A percentile compares a stretch with the other conserved stretches of the same genome.
Conservation (phyloP, 35 echinoderm and acorn worm species). For the Anneissia japonica region DNA sequence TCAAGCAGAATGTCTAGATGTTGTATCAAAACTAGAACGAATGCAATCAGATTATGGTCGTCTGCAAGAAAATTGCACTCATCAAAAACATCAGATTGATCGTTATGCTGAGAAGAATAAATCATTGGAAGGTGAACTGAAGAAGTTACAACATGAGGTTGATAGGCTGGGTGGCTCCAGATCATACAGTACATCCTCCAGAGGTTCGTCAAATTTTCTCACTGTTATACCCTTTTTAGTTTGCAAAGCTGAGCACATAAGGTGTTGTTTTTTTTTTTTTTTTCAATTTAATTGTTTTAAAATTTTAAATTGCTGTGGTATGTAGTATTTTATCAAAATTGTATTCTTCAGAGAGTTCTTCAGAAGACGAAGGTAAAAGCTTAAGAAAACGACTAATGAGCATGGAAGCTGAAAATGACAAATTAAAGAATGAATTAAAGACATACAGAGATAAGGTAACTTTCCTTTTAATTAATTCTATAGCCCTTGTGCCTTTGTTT, state of each 20-base stretch:
- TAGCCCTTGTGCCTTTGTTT: not conserved
- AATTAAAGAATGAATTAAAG: not conserved
- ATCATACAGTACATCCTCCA: not conserved
- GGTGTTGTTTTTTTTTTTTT: too few relatives aligned
- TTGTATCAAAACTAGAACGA: not conserved
- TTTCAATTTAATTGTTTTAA: too few relatives aligned
- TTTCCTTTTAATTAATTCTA: not conserved
- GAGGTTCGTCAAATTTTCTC: not conserved
- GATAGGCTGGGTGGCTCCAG: not conserved
- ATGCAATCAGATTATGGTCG: not conserved
- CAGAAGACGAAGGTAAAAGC: not conserved
- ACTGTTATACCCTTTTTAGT: too few relatives aligned
- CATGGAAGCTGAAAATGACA: not conserved
- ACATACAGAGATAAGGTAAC: not conserved
- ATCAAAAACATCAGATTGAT: slow-evolving; percentile 38
- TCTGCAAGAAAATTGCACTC: slow-evolving; percentile 41
- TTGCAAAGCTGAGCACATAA: not conserved
- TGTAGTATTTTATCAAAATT: too few relatives aligned
- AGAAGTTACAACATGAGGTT: slow-evolving; percentile 20
- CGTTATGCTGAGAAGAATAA: slow-evolving; percentile 8
- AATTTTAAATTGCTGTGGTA: too few relatives aligned
- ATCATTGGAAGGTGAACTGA: slow-evolving; percentile 5
- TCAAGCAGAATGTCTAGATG: not conserved
- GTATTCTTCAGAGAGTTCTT: not conserved
- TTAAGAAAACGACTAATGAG: not conserved